Percentiles rank a stretch among this genome's conserved stretches.
Evolutionary conservation across 2,113 vertebrate genomes (phyloP).

Genomic region (Oreotrochilus melanogaster): DNA sequence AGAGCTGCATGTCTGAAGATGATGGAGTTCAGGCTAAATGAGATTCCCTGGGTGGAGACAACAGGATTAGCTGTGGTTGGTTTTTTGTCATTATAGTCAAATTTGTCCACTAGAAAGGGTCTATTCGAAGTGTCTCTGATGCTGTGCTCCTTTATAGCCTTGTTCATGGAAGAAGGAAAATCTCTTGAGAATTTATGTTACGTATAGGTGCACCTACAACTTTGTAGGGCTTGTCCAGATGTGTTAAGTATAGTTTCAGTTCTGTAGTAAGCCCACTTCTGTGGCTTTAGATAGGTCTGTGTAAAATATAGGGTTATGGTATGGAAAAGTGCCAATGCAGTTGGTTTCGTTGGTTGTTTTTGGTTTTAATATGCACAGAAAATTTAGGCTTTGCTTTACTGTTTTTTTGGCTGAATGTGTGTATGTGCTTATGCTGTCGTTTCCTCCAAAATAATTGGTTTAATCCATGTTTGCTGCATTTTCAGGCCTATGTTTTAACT

Average conservation of each 20-base stretch:
- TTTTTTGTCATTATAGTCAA: neutral
- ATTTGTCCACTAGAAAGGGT: neutral
- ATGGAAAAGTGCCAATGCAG: neutral
- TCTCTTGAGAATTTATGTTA: fast-evolving
- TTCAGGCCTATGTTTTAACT: neutral
- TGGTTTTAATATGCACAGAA: neutral
- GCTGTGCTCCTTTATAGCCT: fast-evolving
- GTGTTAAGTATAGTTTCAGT: neutral
- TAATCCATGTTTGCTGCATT: neutral
- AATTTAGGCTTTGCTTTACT: neutral
- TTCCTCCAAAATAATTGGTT: neutral
- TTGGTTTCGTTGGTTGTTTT: neutral
- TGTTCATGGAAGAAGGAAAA: neutral
- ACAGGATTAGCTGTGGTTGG: neutral
- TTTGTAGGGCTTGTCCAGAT: neutral
- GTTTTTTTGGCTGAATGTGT: neutral
- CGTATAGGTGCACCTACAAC: fast-evolving
- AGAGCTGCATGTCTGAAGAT: neutral
- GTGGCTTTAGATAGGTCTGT: neutral
- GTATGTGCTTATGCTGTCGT: neutral
- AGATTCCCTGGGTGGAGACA: neutral
- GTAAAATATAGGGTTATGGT: neutral
- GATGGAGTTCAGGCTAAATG: fast-evolving
- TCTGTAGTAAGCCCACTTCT: neutral
- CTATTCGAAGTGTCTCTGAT: neutral